A percentile compares a stretch with the other conserved stretches of the same genome.
phyloP scores from a whole-genome alignment of 2,797 vertebrate genomes.

The Alosa sapidissima region DNA sequence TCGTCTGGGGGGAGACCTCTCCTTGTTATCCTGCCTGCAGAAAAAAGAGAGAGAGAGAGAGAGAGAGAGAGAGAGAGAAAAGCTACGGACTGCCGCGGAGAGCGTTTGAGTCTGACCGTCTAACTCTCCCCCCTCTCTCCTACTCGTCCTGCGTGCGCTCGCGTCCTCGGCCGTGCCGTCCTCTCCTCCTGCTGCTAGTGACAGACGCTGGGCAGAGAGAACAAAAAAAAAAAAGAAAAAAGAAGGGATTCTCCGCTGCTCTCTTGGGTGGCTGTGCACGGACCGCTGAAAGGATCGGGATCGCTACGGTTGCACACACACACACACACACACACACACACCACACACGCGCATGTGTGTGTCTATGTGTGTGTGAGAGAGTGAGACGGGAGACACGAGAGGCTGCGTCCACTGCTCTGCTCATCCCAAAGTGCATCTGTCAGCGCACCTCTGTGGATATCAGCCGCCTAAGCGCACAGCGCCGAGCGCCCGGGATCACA shows the following conservation, averaged over 20 bases:
- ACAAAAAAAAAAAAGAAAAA: not conserved
- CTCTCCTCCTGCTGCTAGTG: not conserved
- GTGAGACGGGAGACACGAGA: not conserved
- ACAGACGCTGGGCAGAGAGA: not conserved
- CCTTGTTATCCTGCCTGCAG: slow-evolving; percentile 13
- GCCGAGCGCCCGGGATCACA: not conserved
- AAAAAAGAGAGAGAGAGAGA: not conserved
- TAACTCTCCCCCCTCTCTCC: not conserved
- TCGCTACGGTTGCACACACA: not conserved
- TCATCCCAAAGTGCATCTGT: slow-evolving; percentile 66
- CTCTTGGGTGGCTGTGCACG: not conserved
- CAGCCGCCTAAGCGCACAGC: not conserved
- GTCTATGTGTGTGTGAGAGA: not conserved
- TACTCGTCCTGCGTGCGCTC: too few relatives aligned
- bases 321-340: not conserved
- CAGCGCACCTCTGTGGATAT: slow-evolving; percentile 28
- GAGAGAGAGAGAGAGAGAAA: not conserved
- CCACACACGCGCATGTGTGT: not conserved
- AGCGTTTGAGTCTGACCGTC: not conserved
- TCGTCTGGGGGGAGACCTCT: slow-evolving; percentile 2
- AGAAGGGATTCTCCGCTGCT: not conserved
- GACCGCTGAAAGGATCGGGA: not conserved
- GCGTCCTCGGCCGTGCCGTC: not conserved
- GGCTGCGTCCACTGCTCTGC: slow-evolving; percentile 38
- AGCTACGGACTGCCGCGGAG: slow-evolving; percentile 3